Evolutionary conservation across 2,797 vertebrate species (phyloP).

Genomic region (Siniperca scherzeri): DNA sequence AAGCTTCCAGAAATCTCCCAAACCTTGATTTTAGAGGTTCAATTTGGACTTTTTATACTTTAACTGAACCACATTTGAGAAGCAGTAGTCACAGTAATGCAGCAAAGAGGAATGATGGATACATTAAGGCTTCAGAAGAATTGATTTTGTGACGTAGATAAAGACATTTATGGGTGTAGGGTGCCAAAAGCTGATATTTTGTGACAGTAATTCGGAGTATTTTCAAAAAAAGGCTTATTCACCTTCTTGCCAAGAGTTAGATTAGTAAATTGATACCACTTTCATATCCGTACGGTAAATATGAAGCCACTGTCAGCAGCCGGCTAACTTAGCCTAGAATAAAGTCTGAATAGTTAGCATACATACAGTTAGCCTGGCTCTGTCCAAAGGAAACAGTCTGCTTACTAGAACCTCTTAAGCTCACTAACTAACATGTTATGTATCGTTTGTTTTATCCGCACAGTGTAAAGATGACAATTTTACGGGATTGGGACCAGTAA

Average conservation of each 20-base stretch:
- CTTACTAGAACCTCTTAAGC: not conserved
- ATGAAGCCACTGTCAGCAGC: not conserved
- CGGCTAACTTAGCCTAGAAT: not conserved
- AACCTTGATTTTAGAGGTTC: not conserved
- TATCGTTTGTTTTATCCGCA: no score
- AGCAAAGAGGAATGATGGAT: not conserved
- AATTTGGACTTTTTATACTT: not conserved
- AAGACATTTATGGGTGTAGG: not conserved
- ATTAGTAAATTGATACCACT: not conserved
- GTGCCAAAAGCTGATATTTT: not conserved
- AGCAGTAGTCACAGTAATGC: not conserved
- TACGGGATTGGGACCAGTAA: not conserved
- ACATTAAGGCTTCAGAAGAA: not conserved
- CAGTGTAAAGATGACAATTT: no score
- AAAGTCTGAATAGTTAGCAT: not conserved
- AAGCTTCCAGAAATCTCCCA: constrained; percentile 8
- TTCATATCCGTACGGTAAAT: not conserved
- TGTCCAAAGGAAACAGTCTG: not conserved
- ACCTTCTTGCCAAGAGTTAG: no score
- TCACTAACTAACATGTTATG: not conserved
- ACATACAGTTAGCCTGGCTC: not conserved
- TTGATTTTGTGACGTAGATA: constrained; percentile 1
- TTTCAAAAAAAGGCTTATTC: not conserved
- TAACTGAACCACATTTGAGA: not conserved
- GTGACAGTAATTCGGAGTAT: not conserved